Base-by-base conservation (phyloP, 2,888 invertebrate species). In the Macrosiphum euphorbiae region DNA sequence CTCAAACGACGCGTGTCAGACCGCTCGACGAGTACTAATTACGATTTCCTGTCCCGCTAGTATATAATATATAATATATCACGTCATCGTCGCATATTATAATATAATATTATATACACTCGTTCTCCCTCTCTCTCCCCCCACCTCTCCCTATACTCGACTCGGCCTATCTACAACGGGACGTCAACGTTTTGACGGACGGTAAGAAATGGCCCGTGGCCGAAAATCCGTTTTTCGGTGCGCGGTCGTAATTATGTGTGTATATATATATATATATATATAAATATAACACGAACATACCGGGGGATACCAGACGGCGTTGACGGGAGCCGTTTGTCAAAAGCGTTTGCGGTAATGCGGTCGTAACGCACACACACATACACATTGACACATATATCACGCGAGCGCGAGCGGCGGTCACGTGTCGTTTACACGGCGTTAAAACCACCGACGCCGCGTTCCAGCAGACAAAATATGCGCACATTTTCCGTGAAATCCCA, bases 351-450 rank as follows among this genome's bases (percentile, higher is more conserved):
- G 41, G 61, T 58, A 86, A 86, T 47, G 41, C n/a, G 58, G 89
- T 67, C 0, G 44, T 0, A 67, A 58, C 91, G 24, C 85, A 58
- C 24, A 35, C 55, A 47, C 84, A 52, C 61, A 2, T 26, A 61
- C 67, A 67, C 61, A n/a, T 16, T n/a, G 28, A n/a, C 61, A 28
- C 61, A n/a, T 91, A 44, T 41, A 84, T 78, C 55, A 85, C 47
- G 84, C 92, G 47, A 85, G 50, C 87, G 87, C 55, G 88, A 78
- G 41, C 88, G 92, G 52, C 92, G 92, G 92, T 88, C 88, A 92
- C 92, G 92, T 88, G 92, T 92, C 92, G 92, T 92, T 92, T 92
- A 93, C 88, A 61, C 93, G 85, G 84, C 84, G 89, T 85, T 89
- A 85, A 90, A 85, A 47, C 41, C 78, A 35, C 26, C 84, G 84